Evolutionary conservation across 2,888 invertebrate genomes (phyloP).

Genomic region (Nephrocerus scutellatus): DNA sequence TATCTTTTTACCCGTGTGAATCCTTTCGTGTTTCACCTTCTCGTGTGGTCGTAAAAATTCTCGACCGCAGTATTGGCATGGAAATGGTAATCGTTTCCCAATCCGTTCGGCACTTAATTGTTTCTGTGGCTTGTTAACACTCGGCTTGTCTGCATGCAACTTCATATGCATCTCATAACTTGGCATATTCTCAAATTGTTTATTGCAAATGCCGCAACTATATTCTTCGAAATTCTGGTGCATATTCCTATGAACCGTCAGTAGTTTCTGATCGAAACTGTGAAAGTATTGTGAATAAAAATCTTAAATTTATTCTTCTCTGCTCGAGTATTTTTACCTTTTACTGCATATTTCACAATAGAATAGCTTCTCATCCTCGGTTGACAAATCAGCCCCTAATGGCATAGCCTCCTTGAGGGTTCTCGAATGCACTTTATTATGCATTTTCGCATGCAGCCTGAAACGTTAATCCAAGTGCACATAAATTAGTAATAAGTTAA

Average conservation of each 20-base stretch:
- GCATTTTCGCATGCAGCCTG: conserved; percentile 67
- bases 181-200: conserved; percentile 59
- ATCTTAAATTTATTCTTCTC: neutral
- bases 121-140: conserved; percentile 3
- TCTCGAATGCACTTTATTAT: conserved; percentile 57
- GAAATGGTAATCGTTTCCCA: conserved; percentile 51
- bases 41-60: conserved; percentile 69
- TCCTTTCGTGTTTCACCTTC: conserved; percentile 77
- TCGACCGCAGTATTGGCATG: conserved; percentile 65
- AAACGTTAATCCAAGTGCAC: neutral
- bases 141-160: conserved; percentile 51
- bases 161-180: conserved; percentile 68
- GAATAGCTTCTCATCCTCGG: conserved; percentile 43
- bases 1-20: conserved; percentile 59
- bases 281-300: conserved; percentile 1
- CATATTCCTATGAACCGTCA: conserved; percentile 57
- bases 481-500: conserved; percentile 32
- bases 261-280: conserved; percentile 39
- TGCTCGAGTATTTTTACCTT: conserved; percentile 28
- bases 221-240: conserved; percentile 55
- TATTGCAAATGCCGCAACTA: conserved; percentile 64
- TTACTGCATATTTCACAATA: conserved; percentile 53
- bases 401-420: conserved; percentile 41
- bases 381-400: conserved; percentile 36
- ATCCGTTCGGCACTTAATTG: conserved; percentile 18